Percentiles rank a stretch among this genome's conserved stretches.
Evolutionary conservation across 2,113 vertebrate species (phyloP).

Genomic region (Festucalex cinctus): DNA sequence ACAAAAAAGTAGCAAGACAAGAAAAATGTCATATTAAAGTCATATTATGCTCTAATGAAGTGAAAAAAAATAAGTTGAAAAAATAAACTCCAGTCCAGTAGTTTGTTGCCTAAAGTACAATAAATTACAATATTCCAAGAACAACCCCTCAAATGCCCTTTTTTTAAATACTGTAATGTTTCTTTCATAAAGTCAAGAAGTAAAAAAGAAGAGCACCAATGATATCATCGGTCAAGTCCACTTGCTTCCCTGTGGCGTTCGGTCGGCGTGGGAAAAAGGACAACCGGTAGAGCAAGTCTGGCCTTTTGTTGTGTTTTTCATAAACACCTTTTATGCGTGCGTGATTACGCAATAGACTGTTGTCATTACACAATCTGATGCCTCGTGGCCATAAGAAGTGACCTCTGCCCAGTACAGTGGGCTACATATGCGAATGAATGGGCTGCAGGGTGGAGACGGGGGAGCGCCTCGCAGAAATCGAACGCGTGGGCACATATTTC

Average conservation of each 20-base stretch:
- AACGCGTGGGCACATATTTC: constrained; percentile 54
- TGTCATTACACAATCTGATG: not conserved
- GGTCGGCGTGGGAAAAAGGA: constrained; percentile 52
- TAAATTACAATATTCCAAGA: not conserved
- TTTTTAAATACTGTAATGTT: not conserved
- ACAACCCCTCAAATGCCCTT: not conserved
- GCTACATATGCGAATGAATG: constrained; percentile 51
- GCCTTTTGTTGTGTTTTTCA: not conserved
- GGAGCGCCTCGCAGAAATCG: constrained; percentile 34
- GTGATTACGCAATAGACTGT: constrained; percentile 5
- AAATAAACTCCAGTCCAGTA: not conserved
- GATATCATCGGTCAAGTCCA: constrained; percentile 13
- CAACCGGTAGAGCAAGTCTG: constrained; percentile 11
- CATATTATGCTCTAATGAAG: too few species aligned
- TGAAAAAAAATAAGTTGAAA: too few species aligned
- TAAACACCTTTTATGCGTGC: constrained; percentile 2
- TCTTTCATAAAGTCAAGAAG: not conserved
- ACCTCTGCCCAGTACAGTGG: not conserved
- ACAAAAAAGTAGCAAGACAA: too few species aligned
- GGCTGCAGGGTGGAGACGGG: constrained; percentile 45
- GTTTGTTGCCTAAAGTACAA: too few species aligned
- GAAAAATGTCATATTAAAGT: too few species aligned
- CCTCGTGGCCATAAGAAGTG: not conserved
- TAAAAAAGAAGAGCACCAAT: not conserved
- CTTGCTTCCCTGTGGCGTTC: constrained; percentile 47